A percentile compares a stretch with the other conserved stretches of the same genome.
Evolutionary conservation across 2,113 vertebrate species (phyloP).

Genomic region (Indicator indicator): DNA sequence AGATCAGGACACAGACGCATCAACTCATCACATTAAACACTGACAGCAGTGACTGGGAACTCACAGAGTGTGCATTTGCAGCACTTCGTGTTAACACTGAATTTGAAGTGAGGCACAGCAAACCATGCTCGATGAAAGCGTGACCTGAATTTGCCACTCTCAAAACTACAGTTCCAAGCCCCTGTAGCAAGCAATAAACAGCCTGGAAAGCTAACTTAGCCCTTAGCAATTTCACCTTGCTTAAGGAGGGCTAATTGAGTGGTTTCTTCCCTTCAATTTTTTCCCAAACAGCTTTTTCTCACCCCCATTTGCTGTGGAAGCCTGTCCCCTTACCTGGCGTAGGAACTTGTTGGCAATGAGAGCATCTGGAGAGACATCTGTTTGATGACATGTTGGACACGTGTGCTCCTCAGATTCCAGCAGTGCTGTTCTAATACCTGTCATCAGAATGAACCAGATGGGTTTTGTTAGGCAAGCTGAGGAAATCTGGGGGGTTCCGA

Average conservation of each 20-base stretch:
- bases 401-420: constrained; percentile 94
- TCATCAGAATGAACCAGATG: background rate
- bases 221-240: background rate
- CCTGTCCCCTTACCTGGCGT: constrained; percentile 83
- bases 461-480: background rate
- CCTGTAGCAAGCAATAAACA: background rate
- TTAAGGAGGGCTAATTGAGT: background rate
- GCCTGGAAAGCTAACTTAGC: background rate
- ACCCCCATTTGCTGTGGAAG: background rate
- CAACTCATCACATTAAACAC: background rate
- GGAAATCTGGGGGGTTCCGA: background rate
- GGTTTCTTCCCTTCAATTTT: background rate
- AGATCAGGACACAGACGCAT: background rate
- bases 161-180: background rate
- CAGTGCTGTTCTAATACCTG: constrained; percentile 93
- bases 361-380: constrained; percentile 92
- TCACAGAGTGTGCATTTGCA: background rate
- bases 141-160: background rate
- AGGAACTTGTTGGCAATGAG: constrained; percentile 97
- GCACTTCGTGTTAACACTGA: background rate
- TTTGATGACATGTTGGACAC: constrained; percentile 92
- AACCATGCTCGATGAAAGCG: fast-evolving
- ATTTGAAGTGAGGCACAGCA: background rate
- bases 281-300: background rate
- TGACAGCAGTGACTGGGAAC: background rate